These are phyloP conservation scores for Xiphydria camelus DNA, from an alignment of 2,888 invertebrate species.

Conservation along the genomic window DNA sequence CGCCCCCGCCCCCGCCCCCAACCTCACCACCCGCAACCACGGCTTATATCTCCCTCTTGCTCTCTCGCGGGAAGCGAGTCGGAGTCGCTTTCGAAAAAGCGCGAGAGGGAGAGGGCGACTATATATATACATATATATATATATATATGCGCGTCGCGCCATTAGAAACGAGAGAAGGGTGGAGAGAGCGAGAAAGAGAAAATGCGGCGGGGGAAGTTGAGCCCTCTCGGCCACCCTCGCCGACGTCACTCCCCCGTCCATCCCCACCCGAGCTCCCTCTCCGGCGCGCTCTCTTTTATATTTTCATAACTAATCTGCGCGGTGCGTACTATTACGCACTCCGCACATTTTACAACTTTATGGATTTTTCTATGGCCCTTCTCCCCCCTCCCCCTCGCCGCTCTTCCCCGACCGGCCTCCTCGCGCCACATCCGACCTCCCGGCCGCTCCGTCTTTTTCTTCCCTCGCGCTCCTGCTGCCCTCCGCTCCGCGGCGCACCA, in stretches of 20 bases:
- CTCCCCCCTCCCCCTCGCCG: conserved; percentile 21
- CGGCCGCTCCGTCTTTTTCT: conserved; percentile 25
- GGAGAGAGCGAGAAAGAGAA: conserved; percentile 1
- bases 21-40: no score
- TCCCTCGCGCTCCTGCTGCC: conserved; percentile 15
- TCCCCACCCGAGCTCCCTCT: conserved; percentile 15
- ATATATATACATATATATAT: conserved; percentile 1
- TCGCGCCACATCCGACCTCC: conserved; percentile 13
- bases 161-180: conserved; percentile 1
- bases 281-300: conserved; percentile 45
- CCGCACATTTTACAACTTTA: conserved; percentile 71
- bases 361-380: conserved; percentile 66
- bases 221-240: conserved; percentile 41
- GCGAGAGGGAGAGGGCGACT: conserved; percentile 7
- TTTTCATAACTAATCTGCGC: conserved; percentile 53
- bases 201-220: conserved; percentile 46
- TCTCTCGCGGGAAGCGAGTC: no score
- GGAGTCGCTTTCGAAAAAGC: no score
- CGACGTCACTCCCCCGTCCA: conserved; percentile 24
- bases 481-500: conserved; percentile 17
- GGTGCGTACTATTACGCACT: conserved; percentile 48
- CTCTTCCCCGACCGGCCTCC: conserved; percentile 8
- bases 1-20: no score
- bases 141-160: conserved; percentile 10
- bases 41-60: no score